Base-by-base conservation (phyloP, 2,113 vertebrate species). In the Empidonax alnorum region DNA sequence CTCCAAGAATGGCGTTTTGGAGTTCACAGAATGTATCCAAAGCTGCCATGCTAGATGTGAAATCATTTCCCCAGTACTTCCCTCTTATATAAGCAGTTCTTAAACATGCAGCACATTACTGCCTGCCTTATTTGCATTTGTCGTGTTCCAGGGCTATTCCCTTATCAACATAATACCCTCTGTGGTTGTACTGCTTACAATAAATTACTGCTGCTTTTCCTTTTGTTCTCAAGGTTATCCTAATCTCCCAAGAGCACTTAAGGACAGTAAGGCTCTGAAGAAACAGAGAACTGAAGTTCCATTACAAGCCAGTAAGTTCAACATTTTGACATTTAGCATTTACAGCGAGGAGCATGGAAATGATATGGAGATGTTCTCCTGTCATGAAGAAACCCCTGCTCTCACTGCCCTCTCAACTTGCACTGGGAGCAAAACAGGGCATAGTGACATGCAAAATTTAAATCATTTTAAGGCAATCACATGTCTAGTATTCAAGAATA, bases 171-270 rank as follows among this genome's bases (percentile, higher is more conserved):
- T 84, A 95, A 95, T 84, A 81, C 71, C 87, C 81, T 88, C 77
- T 74, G 72, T 3, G 0, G 33, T 50, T 89, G 41, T 50, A 52
- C 47, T 80, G 71, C 83, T 93, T 72, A 56, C 63, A 75, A 37
- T 75, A 87, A 96, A 94, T 94, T 96, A 59, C 69, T 93, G 93
- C 42, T 89, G 66, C 44, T 90, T 94, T 95, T 94, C 35, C 73
- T 92, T 95, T 96, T 90, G 44, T 94, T 91, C 77, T 95, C 95
- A 93, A 95, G 74, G 87, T 94, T 96, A 88, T 77, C 52, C 67
- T 83, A 58, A 71, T 87, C 85, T 88, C 87, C 81, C 56, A 90
- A 87, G 89, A 90, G 78, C 63, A 47, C 69, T 76, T 94, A 44
- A 63, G 76, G 76, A 72, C 62, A 61, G 33, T 35, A 68, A 85